Percentiles rank a stretch among this genome's conserved stretches.
Conservation (phyloP, 2,113 vertebrate genomes). For the Gymnobelideus leadbeateri region DNA sequence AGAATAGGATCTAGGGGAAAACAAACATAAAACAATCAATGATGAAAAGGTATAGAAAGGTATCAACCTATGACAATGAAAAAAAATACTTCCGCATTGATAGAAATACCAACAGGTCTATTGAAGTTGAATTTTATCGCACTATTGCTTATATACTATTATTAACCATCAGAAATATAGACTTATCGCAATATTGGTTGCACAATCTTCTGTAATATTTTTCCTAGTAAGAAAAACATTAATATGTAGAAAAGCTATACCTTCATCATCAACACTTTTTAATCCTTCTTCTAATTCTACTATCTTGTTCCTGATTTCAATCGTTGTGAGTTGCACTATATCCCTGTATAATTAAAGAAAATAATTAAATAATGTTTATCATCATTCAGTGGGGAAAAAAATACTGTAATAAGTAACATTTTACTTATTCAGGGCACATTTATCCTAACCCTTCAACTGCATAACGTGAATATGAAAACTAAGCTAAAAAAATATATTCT, state of each 20-base stretch:
- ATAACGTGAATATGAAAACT: neutral
- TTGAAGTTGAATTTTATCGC: neutral
- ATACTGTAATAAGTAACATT: constrained; percentile 14
- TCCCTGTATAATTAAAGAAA: constrained; percentile 79
- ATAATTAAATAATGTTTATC: constrained; percentile 40
- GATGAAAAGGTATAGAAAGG: neutral
- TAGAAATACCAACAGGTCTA: neutral
- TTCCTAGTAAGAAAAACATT: constrained; percentile 29
- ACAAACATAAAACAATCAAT: neutral
- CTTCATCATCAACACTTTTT: constrained; percentile 78
- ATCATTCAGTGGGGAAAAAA: constrained; percentile 29
- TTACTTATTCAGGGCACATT: neutral
- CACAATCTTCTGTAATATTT: constrained; percentile 21
- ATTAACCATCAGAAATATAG: neutral
- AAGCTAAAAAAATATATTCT: neutral
- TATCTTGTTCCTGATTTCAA: constrained; percentile 81
- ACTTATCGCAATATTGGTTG: neutral
- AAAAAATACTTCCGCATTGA: neutral
- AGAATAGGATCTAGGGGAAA: neutral
- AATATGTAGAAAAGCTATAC: constrained; percentile 74
- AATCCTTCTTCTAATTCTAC: constrained; percentile 82
- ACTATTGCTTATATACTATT: neutral
- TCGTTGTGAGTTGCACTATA: constrained; percentile 82
- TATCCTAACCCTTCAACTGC: constrained; percentile 2
- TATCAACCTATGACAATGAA: neutral